Evolutionary conservation across 2,888 invertebrate genomes (phyloP), one percentile per base, ranked within the genome.

Genomic region (Tromatobia lineatoria): DNA sequence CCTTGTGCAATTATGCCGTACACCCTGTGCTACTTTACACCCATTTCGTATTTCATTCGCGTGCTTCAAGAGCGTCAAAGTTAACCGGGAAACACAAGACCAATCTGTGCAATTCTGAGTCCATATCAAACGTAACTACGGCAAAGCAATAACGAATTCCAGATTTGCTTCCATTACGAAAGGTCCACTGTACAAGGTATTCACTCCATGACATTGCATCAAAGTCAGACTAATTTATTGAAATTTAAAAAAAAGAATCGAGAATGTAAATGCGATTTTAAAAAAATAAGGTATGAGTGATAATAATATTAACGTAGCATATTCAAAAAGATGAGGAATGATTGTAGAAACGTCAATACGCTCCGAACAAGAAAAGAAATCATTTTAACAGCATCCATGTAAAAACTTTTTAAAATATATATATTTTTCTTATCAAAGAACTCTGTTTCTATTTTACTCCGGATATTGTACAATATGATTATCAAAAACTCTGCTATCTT

Each of bases 1-100:
- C 75, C 70, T 79, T 64, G 71, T 70, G 70, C 74, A 74, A 83
- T 82, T 78, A 78, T 69, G 47, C 47, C 66, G 20, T 45, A 47
- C 42, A 38, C 47, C 57, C 25, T 73, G 59, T 29, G n/a, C 59
- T 42, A 50, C 50, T 66, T 29, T 8, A 25, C 45, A 34, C 50
- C 18, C 57, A 66, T 59, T 34, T 47, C 38, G 74, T 66, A 20
- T 50, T 45, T 42, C 29, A 76, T 66, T 23, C 64, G 66, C 76
- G 18, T 25, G 61, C 52, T 64, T 76, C 59, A 45, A 70, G 52
- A 61, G 34, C 34, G 7, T 57, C n/a, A 38, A 38, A 73, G 45
- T 66, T 42, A 66, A 4, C 45, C 38, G 61, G 8, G 10, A 10
- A 42, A 52, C 29, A 61, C 23, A 8, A 6, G 23, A 25, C 45